Evolutionary conservation across 2,113 vertebrate species (phyloP).

Genomic region (Capricornis sumatraensis): DNA sequence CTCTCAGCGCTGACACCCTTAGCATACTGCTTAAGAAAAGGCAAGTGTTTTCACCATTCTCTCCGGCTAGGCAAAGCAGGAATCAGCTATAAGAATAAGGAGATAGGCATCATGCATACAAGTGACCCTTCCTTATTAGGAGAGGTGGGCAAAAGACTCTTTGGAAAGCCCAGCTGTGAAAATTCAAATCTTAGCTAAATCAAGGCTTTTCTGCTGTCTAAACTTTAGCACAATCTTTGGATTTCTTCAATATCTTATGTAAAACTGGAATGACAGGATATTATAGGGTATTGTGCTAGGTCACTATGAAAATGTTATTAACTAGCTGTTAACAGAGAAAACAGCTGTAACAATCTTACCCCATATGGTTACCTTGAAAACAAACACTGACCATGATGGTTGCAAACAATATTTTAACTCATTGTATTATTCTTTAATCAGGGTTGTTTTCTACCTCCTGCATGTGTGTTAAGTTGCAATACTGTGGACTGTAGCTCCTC

Average conservation of each 20-base stretch:
- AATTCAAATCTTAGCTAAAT: not conserved
- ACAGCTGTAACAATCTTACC: not conserved
- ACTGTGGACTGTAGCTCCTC: not conserved
- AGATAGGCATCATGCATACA: not conserved
- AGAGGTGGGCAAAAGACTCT: not conserved
- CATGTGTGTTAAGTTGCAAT: not conserved
- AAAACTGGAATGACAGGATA: not conserved
- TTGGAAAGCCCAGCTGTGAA: not conserved
- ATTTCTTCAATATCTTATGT: not conserved
- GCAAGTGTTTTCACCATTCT: conserved; percentile 24
- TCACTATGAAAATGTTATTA: not conserved
- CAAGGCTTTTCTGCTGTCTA: not conserved
- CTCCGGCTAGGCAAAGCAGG: not conserved
- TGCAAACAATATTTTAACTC: not conserved
- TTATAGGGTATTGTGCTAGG: not conserved
- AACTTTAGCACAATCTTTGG: not conserved
- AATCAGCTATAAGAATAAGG: not conserved
- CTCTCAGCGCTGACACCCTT: conserved; percentile 29
- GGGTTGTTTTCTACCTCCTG: not conserved
- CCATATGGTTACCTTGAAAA: not conserved
- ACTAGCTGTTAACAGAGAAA: not conserved
- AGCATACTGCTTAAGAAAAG: conserved; percentile 16
- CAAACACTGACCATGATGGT: not conserved
- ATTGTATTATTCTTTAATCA: not conserved
- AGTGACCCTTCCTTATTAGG: not conserved